These are phyloP conservation scores for Tipula vernalis DNA, from an alignment of 2,888 invertebrate genomes.

Conservation along the genomic window DNA sequence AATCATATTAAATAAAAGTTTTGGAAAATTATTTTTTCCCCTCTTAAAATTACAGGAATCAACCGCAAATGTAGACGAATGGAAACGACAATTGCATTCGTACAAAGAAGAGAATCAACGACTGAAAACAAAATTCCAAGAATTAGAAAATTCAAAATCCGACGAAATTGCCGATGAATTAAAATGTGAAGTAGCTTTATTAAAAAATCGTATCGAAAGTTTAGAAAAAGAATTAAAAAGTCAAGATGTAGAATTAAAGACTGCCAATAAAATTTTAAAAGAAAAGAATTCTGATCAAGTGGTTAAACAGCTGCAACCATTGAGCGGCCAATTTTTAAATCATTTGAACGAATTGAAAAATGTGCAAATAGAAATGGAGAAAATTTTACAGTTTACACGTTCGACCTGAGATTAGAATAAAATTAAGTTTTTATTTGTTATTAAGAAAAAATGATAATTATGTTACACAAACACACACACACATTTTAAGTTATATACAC, in stretches of 20 bases:
- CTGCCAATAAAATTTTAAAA: slow-evolving; percentile 33
- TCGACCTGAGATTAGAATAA: slow-evolving; percentile 11
- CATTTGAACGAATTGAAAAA: slow-evolving; percentile 30
- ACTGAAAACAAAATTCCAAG: slow-evolving; percentile 60
- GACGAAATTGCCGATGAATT: slow-evolving; percentile 60
- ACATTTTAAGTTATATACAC: not conserved
- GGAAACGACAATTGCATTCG: slow-evolving; percentile 92
- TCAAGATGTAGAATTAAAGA: slow-evolving; percentile 71
- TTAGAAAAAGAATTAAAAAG: slow-evolving; percentile 68
- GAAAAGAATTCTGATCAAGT: slow-evolving; percentile 58
- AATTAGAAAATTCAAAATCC: slow-evolving; percentile 52
- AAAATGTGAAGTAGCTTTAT: slow-evolving; percentile 55
- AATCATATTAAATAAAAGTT: not conserved
- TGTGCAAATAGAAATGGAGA: slow-evolving; percentile 37
- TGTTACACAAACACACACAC: not conserved
- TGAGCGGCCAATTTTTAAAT: slow-evolving; percentile 32
- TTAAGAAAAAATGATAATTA: slow-evolving; percentile 9
- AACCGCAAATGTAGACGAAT: slow-evolving; percentile 95
- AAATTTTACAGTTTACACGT: slow-evolving; percentile 27
- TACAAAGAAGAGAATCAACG: slow-evolving; percentile 83
- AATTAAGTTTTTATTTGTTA: slow-evolving; percentile 10
- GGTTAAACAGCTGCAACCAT: slow-evolving; percentile 36
- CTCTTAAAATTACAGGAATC: slow-evolving; percentile 41
- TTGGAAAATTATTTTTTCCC: not conserved
- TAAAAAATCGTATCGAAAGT: slow-evolving; percentile 70